These are phyloP conservation scores for Anolis carolinensis DNA, from an alignment of 2,113 vertebrate genomes.

Conservation along the genomic window DNA sequence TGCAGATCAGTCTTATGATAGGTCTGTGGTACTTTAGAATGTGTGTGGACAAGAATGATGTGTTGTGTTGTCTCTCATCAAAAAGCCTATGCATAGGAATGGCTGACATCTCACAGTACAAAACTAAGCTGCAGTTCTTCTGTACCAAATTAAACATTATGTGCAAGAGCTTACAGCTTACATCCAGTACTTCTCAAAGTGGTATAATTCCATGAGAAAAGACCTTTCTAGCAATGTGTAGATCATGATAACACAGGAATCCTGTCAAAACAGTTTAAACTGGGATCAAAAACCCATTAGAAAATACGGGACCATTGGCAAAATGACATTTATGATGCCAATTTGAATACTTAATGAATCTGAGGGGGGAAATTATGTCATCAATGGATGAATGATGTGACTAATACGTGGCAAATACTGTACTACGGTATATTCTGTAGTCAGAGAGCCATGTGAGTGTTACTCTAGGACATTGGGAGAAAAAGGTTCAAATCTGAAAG, in stretches of 20 bases:
- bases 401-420: neutral
- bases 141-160: neutral
- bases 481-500: neutral
- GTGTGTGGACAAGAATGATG: neutral
- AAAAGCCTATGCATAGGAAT: neutral
- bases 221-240: neutral
- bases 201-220: neutral
- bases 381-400: neutral
- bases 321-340: neutral
- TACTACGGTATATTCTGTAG: neutral
- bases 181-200: neutral
- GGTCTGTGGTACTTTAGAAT: neutral
- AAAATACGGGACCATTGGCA: neutral
- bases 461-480: too few species aligned
- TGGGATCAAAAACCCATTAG: neutral
- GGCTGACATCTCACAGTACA: neutral
- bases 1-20: neutral
- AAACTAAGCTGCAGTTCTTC: neutral
- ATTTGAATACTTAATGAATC: conserved; percentile 26
- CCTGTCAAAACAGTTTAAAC: neutral
- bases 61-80: neutral
- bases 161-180: neutral
- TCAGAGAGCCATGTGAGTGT: neutral
- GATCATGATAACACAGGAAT: neutral
- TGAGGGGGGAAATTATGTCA: neutral